Percentiles rank a stretch among this genome's conserved stretches.
Conservation (phyloP, 2,797 vertebrate species). For the Enteromius argenteus region DNA sequence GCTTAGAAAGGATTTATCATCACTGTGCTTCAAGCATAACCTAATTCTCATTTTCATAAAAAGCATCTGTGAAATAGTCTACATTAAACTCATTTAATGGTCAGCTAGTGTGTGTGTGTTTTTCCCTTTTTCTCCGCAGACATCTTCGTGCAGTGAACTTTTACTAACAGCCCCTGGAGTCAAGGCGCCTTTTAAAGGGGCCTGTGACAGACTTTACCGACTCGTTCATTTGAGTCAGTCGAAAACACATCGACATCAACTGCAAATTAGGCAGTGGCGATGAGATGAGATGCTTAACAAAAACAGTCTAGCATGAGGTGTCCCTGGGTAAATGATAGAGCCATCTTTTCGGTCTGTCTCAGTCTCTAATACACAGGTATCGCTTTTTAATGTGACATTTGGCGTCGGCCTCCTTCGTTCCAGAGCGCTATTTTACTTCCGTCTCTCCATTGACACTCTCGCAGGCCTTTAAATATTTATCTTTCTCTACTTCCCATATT, state of each 20-base stretch:
- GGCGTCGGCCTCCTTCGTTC: constrained; percentile 6
- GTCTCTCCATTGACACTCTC: background rate
- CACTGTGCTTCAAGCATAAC: constrained; percentile 81
- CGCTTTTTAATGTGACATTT: constrained; percentile 31
- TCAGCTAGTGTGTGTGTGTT: constrained; percentile 68
- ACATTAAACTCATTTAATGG: constrained; percentile 77
- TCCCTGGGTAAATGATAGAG: constrained; percentile 75
- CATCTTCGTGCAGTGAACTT: constrained; percentile 64
- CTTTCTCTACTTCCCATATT: constrained; percentile 20
- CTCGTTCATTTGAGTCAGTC: constrained; percentile 80
- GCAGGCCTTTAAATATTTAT: constrained; percentile 37
- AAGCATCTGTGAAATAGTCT: constrained; percentile 81
- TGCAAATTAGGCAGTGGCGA: constrained; percentile 76
- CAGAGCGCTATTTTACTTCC: constrained; percentile 34
- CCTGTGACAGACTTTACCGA: constrained; percentile 70
- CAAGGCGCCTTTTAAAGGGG: constrained; percentile 66
- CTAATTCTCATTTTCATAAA: constrained; percentile 86
- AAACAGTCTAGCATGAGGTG: constrained; percentile 72
- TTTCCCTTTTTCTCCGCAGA: constrained; percentile 51
- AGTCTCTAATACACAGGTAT: constrained; percentile 50
- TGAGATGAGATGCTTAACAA: constrained; percentile 72
- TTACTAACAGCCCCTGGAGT: constrained; percentile 58
- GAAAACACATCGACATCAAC: constrained; percentile 71
- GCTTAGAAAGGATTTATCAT: constrained; percentile 84
- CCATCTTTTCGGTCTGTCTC: constrained; percentile 63